Conservation (phyloP, 2,113 vertebrate genomes). For the Marmota monax region DNA sequence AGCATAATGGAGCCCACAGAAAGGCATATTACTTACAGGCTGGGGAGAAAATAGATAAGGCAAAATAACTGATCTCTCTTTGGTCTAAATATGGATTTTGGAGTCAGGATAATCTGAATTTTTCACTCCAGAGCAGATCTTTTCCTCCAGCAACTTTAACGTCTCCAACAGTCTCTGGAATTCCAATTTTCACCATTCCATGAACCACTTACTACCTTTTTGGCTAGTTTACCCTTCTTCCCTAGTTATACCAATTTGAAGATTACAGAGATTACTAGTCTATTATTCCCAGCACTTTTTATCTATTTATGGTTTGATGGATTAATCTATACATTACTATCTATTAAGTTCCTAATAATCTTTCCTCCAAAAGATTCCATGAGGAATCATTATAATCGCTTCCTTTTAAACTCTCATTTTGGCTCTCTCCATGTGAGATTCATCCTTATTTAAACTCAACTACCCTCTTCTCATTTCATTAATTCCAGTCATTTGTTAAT, state of each 20-base stretch:
- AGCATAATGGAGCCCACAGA: background rate
- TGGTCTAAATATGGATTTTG: background rate
- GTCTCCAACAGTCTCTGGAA: background rate
- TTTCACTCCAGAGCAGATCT: background rate
- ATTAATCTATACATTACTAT: background rate
- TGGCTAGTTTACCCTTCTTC: background rate
- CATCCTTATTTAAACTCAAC: conserved; percentile 1
- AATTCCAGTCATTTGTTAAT: background rate
- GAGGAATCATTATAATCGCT: background rate
- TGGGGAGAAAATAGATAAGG: conserved; percentile 3
- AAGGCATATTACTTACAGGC: background rate
- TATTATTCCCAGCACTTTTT: background rate
- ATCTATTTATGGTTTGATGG: background rate
- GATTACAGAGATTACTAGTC: background rate
- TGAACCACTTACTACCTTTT: background rate
- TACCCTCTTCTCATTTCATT: background rate
- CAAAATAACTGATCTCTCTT: background rate
- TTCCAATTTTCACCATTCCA: background rate
- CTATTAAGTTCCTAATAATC: background rate
- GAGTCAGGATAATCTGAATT: background rate
- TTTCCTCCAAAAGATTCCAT: background rate
- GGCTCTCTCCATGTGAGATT: background rate
- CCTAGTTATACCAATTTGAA: background rate
- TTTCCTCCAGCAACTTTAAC: background rate
- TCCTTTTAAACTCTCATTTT: background rate